phyloP scores from a whole-genome alignment of 2,888 invertebrate species.

The Gibbula magus region DNA sequence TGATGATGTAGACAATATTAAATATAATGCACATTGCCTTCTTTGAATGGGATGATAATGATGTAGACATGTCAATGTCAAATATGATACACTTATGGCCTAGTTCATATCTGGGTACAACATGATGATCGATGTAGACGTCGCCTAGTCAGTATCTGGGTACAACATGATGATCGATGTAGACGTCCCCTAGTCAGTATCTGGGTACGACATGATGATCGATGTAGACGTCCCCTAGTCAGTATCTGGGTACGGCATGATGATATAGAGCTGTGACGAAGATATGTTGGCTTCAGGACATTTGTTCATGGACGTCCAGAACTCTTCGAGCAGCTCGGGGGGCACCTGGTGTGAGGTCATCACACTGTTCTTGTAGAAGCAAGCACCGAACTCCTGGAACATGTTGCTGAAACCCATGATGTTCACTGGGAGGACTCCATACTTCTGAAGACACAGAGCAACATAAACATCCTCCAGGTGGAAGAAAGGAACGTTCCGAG shows the following conservation, averaged over 20 bases:
- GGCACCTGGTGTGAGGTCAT: constrained; percentile 55
- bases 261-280: constrained; percentile 37
- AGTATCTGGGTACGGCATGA: constrained; percentile 34
- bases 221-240: not conserved
- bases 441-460: constrained; percentile 54
- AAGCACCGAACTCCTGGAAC: constrained; percentile 43
- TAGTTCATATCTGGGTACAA: too few relatives aligned
- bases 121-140: too few relatives aligned
- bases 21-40: too few relatives aligned
- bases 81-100: too few relatives aligned
- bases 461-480: constrained; percentile 66
- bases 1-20: too few relatives aligned
- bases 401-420: constrained; percentile 55
- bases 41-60: too few relatives aligned
- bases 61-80: too few relatives aligned
- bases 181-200: not conserved
- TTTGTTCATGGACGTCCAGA: constrained; percentile 42
- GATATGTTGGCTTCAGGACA: constrained; percentile 37
- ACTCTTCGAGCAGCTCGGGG: constrained; percentile 28
- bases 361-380: constrained; percentile 50
- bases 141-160: too few relatives aligned
- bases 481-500: constrained; percentile 60
- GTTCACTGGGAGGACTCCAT: constrained; percentile 43
- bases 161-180: not conserved
- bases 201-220: not conserved